These are phyloP conservation scores for Toxonevra muliebris DNA, from an alignment of 2,888 invertebrate species.

Conservation along the genomic window DNA sequence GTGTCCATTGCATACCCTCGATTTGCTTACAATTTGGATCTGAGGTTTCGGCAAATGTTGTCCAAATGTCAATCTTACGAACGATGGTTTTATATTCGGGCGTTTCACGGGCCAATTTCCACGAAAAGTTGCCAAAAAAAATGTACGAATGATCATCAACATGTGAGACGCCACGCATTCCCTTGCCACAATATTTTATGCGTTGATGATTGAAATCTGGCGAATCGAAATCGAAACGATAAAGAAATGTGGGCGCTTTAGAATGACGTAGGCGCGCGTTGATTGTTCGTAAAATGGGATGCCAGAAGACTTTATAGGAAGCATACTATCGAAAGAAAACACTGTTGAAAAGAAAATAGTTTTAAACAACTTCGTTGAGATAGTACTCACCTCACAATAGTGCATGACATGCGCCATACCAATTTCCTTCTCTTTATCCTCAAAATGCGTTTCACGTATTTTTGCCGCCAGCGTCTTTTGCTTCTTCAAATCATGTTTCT, in stretches of 20 bases:
- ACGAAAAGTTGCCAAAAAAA: slow-evolving; percentile 57
- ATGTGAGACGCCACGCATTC: slow-evolving; percentile 57
- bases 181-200: slow-evolving; percentile 54
- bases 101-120: slow-evolving; percentile 50
- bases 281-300: slow-evolving; percentile 53
- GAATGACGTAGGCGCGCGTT: slow-evolving; percentile 44
- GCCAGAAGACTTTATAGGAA: slow-evolving; percentile 61
- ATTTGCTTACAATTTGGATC: slow-evolving; percentile 56
- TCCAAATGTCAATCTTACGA: slow-evolving; percentile 59
- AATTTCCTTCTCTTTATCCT: slow-evolving; percentile 47
- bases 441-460: slow-evolving; percentile 48
- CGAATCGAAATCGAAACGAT: slow-evolving; percentile 63
- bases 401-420: slow-evolving; percentile 54
- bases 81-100: slow-evolving; percentile 58
- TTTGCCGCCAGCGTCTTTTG: slow-evolving; percentile 45
- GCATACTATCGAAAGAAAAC: slow-evolving; percentile 48
- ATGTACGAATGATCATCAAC: slow-evolving; percentile 62
- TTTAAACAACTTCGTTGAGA: not conserved
- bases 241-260: slow-evolving; percentile 56
- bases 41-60: slow-evolving; percentile 55
- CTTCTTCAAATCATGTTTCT: slow-evolving; percentile 37
- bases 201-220: slow-evolving; percentile 59
- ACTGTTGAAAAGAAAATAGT: not conserved
- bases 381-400: slow-evolving; percentile 54
- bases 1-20: slow-evolving; percentile 41